phyloP scores from a whole-genome alignment of 2,888 invertebrate species.

The Alloscopus bannaensis region DNA sequence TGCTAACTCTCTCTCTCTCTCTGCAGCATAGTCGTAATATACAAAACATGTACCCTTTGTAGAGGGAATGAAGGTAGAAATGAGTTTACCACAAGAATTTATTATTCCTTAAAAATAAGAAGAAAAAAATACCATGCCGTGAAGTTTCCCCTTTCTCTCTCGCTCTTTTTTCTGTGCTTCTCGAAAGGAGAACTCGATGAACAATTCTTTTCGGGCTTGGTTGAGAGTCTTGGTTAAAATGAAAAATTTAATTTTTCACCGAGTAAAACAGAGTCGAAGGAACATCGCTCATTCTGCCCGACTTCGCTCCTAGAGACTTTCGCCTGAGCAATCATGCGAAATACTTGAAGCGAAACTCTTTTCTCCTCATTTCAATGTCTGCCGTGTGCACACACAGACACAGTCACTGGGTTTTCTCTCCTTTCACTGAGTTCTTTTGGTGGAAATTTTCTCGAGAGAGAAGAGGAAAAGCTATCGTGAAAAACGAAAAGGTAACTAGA shows the following conservation, averaged over 20 bases:
- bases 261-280: conserved; percentile 73
- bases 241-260: conserved; percentile 73
- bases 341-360: conserved; percentile 63
- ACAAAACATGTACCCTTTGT: no score
- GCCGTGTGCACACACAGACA: conserved; percentile 4
- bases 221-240: conserved; percentile 72
- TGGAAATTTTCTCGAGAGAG: conserved; percentile 39
- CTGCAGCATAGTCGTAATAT: no score
- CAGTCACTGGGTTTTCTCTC: neutral
- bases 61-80: conserved; percentile 42
- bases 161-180: conserved; percentile 21
- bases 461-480: conserved; percentile 37
- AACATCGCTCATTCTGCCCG: conserved; percentile 72
- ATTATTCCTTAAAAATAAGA: conserved; percentile 73
- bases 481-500: conserved; percentile 34
- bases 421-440: conserved; percentile 40
- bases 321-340: conserved; percentile 74
- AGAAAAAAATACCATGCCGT: conserved; percentile 73
- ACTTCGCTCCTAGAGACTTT: conserved; percentile 69
- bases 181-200: conserved; percentile 62
- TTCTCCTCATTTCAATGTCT: conserved; percentile 37
- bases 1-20: no score
- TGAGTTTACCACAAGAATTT: conserved; percentile 73
- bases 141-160: conserved; percentile 72
- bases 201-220: conserved; percentile 58